These are phyloP conservation scores for Sebastes itinus DNA, from an alignment of 2,797 vertebrate species.

Conservation along the genomic window DNA sequence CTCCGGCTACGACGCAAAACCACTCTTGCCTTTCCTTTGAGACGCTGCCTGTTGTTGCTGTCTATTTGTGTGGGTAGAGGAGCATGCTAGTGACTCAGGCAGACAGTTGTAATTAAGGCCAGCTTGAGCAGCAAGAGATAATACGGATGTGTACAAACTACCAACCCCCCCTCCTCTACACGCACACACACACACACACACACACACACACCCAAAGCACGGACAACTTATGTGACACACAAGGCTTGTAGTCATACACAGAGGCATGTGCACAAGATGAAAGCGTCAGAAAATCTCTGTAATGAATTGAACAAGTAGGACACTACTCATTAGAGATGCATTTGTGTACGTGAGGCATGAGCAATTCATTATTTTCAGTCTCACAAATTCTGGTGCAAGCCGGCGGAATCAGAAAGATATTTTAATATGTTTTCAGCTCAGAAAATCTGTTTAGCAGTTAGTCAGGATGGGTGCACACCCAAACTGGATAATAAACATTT, in stretches of 20 bases:
- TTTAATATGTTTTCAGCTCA: conserved; percentile 53
- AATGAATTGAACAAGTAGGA: conserved; percentile 79
- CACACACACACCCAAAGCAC: conserved; percentile 26
- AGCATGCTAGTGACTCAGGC: conserved; percentile 69
- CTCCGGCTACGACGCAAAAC: conserved; percentile 55
- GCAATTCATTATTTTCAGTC: conserved; percentile 64
- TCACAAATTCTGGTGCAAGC: conserved; percentile 36
- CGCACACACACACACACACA: conserved; percentile 17
- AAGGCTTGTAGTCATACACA: conserved; percentile 50
- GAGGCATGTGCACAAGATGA: conserved; percentile 64
- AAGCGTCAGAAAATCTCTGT: conserved; percentile 66
- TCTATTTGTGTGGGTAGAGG: conserved; percentile 64
- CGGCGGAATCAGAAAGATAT: conserved; percentile 44
- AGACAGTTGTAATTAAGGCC: conserved; percentile 76
- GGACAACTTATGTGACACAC: conserved; percentile 57
- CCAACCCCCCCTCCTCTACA: neutral
- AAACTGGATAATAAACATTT: conserved; percentile 49
- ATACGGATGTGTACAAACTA: conserved; percentile 69
- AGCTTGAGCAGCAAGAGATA: conserved; percentile 71
- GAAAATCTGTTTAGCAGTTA: conserved; percentile 54
- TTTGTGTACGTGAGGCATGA: conserved; percentile 57
- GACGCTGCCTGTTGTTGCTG: conserved; percentile 66
- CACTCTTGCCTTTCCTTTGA: conserved; percentile 63
- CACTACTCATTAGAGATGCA: conserved; percentile 75
- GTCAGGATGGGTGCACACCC: conserved; percentile 32